These are phyloP conservation scores for Alligator mississippiensis DNA, from an alignment of 2,113 vertebrate species.

Conservation along the genomic window DNA sequence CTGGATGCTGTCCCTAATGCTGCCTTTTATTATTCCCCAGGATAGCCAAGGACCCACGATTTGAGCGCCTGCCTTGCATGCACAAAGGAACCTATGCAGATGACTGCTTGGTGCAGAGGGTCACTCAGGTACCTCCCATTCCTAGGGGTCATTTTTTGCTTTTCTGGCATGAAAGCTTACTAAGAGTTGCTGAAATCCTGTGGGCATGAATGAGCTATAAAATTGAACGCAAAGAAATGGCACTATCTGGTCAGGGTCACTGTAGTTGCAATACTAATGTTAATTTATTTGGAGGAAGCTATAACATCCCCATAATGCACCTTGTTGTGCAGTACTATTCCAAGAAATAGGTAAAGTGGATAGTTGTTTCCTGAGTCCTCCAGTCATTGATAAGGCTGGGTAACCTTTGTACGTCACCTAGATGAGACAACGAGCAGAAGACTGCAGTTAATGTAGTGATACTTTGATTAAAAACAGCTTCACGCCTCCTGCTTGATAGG, in stretches of 20 bases:
- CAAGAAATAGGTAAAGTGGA: background rate
- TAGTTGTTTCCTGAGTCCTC: background rate
- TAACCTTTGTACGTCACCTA: background rate
- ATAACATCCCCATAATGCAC: background rate
- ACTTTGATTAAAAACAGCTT: background rate
- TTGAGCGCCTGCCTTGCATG: slow-evolving; percentile 93
- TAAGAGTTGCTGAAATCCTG: background rate
- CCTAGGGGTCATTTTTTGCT: background rate
- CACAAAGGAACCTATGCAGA: slow-evolving; percentile 98
- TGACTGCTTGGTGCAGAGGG: slow-evolving; percentile 96
- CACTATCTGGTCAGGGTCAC: background rate
- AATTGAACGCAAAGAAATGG: background rate
- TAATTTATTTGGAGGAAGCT: background rate
- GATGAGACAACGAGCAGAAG: background rate
- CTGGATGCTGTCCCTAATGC: background rate
- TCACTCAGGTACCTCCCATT: slow-evolving; percentile 89
- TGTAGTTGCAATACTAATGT: background rate
- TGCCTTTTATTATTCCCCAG: slow-evolving; percentile 69
- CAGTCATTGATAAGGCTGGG: background rate
- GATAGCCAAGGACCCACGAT: slow-evolving; percentile 96
- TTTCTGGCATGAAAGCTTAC: background rate
- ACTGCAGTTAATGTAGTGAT: background rate
- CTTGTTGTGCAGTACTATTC: background rate
- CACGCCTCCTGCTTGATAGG: no score
- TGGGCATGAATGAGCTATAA: slow-evolving; percentile 10